Evolutionary conservation across 2,797 vertebrate genomes (phyloP), one percentile per base, ranked within the genome.

Genomic region (Aplochiton taeniatus): DNA sequence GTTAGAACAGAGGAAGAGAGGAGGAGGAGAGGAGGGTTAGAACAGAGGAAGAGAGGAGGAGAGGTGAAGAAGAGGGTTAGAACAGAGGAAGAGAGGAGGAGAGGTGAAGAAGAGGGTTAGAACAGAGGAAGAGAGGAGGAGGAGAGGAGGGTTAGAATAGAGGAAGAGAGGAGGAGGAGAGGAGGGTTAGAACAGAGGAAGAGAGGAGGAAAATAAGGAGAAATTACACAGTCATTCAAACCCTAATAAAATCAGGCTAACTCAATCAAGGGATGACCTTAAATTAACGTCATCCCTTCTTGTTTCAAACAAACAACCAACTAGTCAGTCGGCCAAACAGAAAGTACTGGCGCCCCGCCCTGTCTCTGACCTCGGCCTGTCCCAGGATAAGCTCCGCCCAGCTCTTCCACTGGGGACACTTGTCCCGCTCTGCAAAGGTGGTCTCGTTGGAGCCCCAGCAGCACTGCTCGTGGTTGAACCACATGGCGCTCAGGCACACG

Each of bases 381-480:
- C 98, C 97, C 77, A 98, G 94, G 82, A 99, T 98, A 63, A 99
- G 89, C 78, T 99, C 97, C 20, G 98, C 97, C 98, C 98, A 99
- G 42, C 94, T 97, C 87, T 98, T 96, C 98, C 98, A 99, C 87
- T 96, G 94, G 0, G 97, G 97, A 87, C 98, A 99, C 83, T 98
- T 98, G 91, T 99, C 96, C 76, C 98, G 85, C 85, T 98, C 97
- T 68, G 96, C 96, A 69, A 99, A 99, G 0, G 98, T 99, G 51
- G 95, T 94, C 81, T 98, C 95, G 65, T 97, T 96, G 70, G 98
- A 99, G 47, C 93, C 95, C 98, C 98, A 99, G 84, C 98, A 99
- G 79, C 98, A 99, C 86, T 99, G 98, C 71, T 99, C 98, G 11
- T 98, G 98, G 87, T 99, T 99, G 87, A 96, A 98, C 97, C 97